Evolutionary conservation across 2,113 vertebrate genomes (phyloP).

Genomic region (Anarrhichthys ocellatus): DNA sequence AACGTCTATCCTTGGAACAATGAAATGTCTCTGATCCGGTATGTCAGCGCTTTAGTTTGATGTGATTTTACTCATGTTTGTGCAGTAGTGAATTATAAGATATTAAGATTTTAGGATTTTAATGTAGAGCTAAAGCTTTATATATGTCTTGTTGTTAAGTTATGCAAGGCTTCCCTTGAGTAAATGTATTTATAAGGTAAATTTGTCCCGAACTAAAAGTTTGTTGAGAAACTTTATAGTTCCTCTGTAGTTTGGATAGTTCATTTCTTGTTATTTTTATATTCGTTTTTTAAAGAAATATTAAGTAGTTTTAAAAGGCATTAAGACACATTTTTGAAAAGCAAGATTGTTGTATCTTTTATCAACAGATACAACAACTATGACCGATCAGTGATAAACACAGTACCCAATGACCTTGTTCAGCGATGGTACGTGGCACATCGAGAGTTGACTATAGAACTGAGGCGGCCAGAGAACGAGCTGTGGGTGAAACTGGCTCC

Average conservation of each 20-base stretch:
- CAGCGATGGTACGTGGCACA: constrained; percentile 91
- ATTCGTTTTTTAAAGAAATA: not conserved
- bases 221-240: not conserved
- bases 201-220: not conserved
- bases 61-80: not conserved
- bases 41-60: not conserved
- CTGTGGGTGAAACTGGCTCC: constrained; percentile 95
- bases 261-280: not conserved
- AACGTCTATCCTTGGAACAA: constrained; percentile 94
- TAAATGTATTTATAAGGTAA: not conserved
- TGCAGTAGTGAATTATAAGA: not conserved
- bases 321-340: not conserved
- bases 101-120: not conserved
- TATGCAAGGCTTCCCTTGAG: not conserved
- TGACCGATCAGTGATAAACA: constrained; percentile 91
- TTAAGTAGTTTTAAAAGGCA: not conserved
- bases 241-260: not conserved
- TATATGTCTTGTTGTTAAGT: not conserved
- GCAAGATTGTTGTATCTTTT: not conserved
- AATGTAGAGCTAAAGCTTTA: not conserved
- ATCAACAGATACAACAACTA: constrained; percentile 94
- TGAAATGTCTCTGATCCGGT: constrained; percentile 93
- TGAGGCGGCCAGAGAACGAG: constrained; percentile 90
- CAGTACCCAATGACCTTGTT: constrained; percentile 86
- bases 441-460: constrained; percentile 87